These are phyloP conservation scores for Nesidiocoris tenuis DNA, from an alignment of 2,888 invertebrate genomes.

Conservation along the genomic window DNA sequence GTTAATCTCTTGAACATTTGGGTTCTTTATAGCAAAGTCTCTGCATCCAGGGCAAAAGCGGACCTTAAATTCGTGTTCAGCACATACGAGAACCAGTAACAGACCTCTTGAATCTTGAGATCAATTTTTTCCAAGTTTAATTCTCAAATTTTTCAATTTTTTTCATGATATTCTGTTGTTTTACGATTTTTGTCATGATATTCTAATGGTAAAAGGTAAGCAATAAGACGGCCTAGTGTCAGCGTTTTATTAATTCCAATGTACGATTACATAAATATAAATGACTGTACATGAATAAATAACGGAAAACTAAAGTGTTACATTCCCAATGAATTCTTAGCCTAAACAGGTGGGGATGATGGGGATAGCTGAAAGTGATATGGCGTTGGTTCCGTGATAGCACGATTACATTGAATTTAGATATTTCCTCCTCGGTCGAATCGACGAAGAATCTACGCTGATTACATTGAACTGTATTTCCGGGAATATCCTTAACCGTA, in stretches of 20 bases:
- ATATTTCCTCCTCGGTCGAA: neutral
- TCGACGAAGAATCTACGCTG: constrained; percentile 2
- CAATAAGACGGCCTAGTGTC: constrained; percentile 19
- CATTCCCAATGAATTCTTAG: constrained; percentile 22
- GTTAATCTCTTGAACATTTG: too few species aligned
- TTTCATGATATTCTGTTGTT: neutral
- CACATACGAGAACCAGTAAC: too few species aligned
- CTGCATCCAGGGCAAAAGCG: too few species aligned
- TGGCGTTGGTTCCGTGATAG: constrained; percentile 44
- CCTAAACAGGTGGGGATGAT: constrained; percentile 18
- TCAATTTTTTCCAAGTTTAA: neutral
- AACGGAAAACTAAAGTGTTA: constrained; percentile 23
- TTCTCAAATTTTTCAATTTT: neutral
- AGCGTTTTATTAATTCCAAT: constrained; percentile 41
- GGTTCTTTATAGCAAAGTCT: too few species aligned
- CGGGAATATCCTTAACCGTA: neutral
- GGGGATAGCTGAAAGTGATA: constrained; percentile 37
- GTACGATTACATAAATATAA: constrained; percentile 41
- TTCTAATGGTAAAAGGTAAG: neutral
- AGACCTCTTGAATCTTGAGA: too few species aligned
- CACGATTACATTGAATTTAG: constrained; percentile 12
- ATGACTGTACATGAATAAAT: constrained; percentile 42
- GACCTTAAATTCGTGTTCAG: too few species aligned
- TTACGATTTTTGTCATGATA: neutral
- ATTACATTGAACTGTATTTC: neutral